phyloP scores from a whole-genome alignment of 1,140 invertebrate genomes.

The Drosophila pallidifrons region DNA sequence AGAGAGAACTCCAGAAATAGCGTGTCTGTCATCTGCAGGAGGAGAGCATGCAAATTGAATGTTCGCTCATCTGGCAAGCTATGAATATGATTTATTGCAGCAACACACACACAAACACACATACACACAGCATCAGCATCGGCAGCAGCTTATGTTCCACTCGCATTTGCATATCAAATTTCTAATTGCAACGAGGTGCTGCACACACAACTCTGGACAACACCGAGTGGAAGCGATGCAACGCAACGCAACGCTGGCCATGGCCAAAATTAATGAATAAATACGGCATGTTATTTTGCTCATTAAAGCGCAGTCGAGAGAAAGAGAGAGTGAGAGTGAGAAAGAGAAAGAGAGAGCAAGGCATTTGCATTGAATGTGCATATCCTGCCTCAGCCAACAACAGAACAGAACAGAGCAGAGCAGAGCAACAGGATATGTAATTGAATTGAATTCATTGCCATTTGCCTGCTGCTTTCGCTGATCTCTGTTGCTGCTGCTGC shows the following conservation, averaged over 20 bases:
- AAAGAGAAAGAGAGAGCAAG: not conserved
- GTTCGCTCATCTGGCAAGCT: constrained; percentile 41
- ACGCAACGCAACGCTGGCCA: constrained; percentile 3
- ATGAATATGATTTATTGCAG: constrained; percentile 68
- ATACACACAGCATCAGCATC: too few species aligned
- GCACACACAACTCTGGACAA: not conserved
- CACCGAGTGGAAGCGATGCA: too few species aligned
- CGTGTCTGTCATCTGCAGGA: constrained; percentile 41
- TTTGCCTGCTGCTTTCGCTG: too few species aligned
- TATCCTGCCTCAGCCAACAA: constrained; percentile 17
- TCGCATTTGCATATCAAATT: constrained; percentile 46
- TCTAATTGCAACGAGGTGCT: constrained; percentile 40
- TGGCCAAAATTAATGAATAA: constrained; percentile 51
- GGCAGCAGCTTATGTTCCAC: not conserved
- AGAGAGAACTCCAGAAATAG: not conserved
- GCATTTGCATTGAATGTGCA: constrained; percentile 20
- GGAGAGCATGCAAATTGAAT: constrained; percentile 33
- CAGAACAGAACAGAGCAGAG: not conserved
- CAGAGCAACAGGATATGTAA: constrained; percentile 39
- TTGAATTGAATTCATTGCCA: constrained; percentile 53
- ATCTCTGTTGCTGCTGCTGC: constrained; percentile 7
- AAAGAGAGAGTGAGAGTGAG: not conserved
- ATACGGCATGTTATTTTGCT: constrained; percentile 42
- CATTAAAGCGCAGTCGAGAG: constrained; percentile 24
- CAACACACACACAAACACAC: not conserved